These are phyloP conservation scores for Dicroscelio sp. DNA, from an alignment of 2,888 invertebrate genomes.

Conservation along the genomic window DNA sequence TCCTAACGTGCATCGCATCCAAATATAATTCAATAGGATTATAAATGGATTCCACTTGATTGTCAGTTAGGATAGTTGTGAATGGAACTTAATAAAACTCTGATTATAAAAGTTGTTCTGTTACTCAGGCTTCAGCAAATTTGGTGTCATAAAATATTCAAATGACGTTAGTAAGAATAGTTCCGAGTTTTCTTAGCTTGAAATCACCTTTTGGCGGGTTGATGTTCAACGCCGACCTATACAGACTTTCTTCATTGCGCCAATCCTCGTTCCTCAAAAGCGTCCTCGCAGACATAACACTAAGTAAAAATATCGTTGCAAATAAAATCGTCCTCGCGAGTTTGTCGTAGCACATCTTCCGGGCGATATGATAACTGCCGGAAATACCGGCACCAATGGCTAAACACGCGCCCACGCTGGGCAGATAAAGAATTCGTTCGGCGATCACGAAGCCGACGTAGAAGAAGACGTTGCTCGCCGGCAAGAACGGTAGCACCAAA, in stretches of 20 bases:
- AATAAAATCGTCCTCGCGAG: conserved; percentile 90
- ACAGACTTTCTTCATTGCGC: conserved; percentile 98
- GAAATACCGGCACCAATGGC: conserved; percentile 94
- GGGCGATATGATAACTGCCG: conserved; percentile 88
- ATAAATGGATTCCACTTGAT: no score
- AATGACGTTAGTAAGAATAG: no score
- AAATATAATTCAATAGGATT: no score
- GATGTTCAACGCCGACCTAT: conserved; percentile 97
- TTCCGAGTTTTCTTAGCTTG: no score
- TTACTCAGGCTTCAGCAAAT: no score
- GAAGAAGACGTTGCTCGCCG: conserved; percentile 98
- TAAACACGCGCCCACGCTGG: conserved; percentile 98
- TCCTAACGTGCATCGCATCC: no score
- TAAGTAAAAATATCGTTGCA: conserved; percentile 92
- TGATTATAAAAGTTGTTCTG: no score
- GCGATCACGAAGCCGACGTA: conserved; percentile 99
- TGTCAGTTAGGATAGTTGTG: no score
- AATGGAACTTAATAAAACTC: no score
- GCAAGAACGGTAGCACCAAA: conserved; percentile 97
- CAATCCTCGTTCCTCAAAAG: conserved; percentile 97
- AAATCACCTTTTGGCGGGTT: conserved; percentile 99
- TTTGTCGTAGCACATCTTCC: conserved; percentile 90
- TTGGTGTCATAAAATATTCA: neutral
- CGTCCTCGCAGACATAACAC: conserved; percentile 95
- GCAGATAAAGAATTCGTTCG: conserved; percentile 98